Evolutionary conservation across 2,888 invertebrate species (phyloP), one percentile per base, ranked within the genome.

Genomic region (Dryococelus australis): DNA sequence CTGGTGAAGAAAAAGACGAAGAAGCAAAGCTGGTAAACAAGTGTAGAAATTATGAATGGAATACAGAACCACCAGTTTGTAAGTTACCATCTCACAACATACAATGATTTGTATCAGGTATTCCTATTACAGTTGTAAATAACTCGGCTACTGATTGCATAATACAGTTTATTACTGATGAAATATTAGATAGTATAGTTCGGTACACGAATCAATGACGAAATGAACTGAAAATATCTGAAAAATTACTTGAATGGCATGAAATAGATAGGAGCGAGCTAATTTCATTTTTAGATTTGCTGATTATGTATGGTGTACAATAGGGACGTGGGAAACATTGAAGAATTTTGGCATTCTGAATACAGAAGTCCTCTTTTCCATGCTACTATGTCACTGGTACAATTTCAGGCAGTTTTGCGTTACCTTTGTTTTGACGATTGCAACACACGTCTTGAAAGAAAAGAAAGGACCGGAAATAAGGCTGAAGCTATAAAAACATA

Each of bases 381-480:
- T 65, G 65, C 65, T 65, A 65, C 65, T 16, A 65, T 65, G 65
- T 65, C 65, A 65, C 65, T 8, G 10, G 65, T 65, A 65, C 65
- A 16, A 65, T 20, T 65, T 65, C 65, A 65, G 65, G 65, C 65
- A 65, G 16, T 24, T 24, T 65, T 65, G 65, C 20, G 65, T 65
- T 65, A 8, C 65, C 65, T 65, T 65, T 16, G 65, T 65, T 65
- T 65, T 16, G 65, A 65, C 16, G 65, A 65, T 20, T 20, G 65
- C 65, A 65, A 65, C 65, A 65, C 65, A 65, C 8, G 65, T 12
- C 65, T 65, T 65, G 65, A 65, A 65, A 65, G 10, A 65, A 65
- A 65, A 65, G 65, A 65, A 65, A 65, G 65, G 65, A 65, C 65
- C 5, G 65, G 65, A 65, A 65, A 65, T 65, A 65, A 65, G 65